Evolutionary conservation across 2,888 invertebrate genomes (phyloP).

Genomic region (Acleris literana): DNA sequence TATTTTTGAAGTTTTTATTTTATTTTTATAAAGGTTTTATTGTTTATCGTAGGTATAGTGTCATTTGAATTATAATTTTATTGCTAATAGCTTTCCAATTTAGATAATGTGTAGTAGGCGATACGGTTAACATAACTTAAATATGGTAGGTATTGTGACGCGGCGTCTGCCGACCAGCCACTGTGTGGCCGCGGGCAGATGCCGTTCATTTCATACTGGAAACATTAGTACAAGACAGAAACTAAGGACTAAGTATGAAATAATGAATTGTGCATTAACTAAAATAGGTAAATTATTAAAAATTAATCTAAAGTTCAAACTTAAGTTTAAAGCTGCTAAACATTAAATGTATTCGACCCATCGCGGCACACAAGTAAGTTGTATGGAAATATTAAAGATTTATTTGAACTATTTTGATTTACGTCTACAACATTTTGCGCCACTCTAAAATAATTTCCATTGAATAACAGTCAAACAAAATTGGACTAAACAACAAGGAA

Average conservation of each 20-base stretch:
- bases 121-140: conserved; percentile 70
- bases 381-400: conserved; percentile 54
- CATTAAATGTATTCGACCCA: conserved; percentile 58
- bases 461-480: conserved; percentile 83
- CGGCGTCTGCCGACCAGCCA: conserved; percentile 6
- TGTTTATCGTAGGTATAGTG: conserved; percentile 80
- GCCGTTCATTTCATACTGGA: conserved; percentile 46
- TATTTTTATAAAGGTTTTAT: conserved; percentile 80
- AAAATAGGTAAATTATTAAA: conserved; percentile 67
- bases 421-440: conserved; percentile 48
- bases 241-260: conserved; percentile 62
- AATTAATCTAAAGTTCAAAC: conserved; percentile 67
- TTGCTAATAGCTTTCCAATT: conserved; percentile 70
- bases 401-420: conserved; percentile 55
- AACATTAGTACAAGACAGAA: conserved; percentile 57
- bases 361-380: conserved; percentile 54
- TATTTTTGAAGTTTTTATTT: conserved; percentile 67
- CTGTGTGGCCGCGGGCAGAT: not conserved
- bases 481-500: conserved; percentile 85
- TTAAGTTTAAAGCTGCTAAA: conserved; percentile 77
- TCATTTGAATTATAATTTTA: conserved; percentile 73
- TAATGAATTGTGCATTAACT: conserved; percentile 76
- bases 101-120: conserved; percentile 81
- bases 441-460: conserved; percentile 80
- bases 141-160: conserved; percentile 50